Conservation (phyloP, 2,113 vertebrate genomes). For the Pyxicephalus adspersus region DNA sequence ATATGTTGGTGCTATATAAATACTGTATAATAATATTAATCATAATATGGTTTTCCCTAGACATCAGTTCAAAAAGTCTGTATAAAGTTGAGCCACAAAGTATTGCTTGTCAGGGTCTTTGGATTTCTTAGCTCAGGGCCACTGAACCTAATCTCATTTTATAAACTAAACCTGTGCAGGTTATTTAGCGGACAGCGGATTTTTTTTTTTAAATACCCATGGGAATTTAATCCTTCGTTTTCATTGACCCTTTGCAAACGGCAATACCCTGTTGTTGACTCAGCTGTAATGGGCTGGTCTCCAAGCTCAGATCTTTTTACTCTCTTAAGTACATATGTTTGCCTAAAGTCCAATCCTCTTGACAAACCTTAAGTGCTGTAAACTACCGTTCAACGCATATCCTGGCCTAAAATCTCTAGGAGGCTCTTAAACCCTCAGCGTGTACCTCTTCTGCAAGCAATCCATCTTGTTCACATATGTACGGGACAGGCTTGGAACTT, state of each 20-base stretch:
- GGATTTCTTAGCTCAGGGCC: neutral
- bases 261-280: conserved; percentile 18
- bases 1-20: too few species aligned
- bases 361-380: neutral
- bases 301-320: conserved; percentile 21
- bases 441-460: neutral
- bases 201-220: neutral
- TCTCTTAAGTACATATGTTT: conserved; percentile 13
- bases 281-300: conserved; percentile 14
- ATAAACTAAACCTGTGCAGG: neutral
- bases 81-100: too few species aligned
- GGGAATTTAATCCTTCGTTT: conserved; percentile 10
- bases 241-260: neutral
- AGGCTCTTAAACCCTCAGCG: neutral
- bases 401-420: neutral
- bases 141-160: neutral
- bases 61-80: too few species aligned
- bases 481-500: neutral
- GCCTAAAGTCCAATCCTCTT: neutral
- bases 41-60: too few species aligned
- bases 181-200: neutral
- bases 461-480: conserved; percentile 31
- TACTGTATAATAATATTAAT: too few species aligned
- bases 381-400: neutral
- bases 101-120: too few species aligned